Base-by-base conservation (phyloP, 2,113 vertebrate species). In the Xiphophorus maculatus region DNA sequence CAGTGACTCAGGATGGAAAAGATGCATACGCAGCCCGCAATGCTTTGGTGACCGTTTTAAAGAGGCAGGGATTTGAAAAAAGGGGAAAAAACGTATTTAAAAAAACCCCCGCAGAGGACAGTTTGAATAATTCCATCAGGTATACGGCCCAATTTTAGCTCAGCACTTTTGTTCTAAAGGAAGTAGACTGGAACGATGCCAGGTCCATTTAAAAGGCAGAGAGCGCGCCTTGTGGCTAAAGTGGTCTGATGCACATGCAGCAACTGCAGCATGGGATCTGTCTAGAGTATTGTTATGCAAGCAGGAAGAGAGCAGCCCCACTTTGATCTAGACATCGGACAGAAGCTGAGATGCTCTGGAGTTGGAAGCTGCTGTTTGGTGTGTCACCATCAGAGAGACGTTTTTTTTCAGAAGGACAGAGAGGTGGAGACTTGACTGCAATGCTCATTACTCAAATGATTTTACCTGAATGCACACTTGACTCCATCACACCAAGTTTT, bases 191-290 rank as follows among this genome's bases (percentile, higher is more conserved):
- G 90, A 91, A 48, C 4, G 0, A 48, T 8, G 87, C 91, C 93
- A 91, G 71, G 79, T 91, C 91, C 92, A 92, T 93, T 93, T 93
- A 80, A 66, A 82, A 90, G 77, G 73, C 27, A 74, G 80, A 77
- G 71, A 66, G 77, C 70, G 77, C 6, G 51, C 35, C 62, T 75
- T 74, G 64, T 40, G 58, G 81, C 80, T 77, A 83, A 58, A 89
- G 89, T 88, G 83, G 87, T 88, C 80, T 77, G 68, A 88, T 87
- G 73, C 82, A 85, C 82, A 82, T 77, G 87, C 87, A 89, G 67
- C 74, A 80, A 80, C 89, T 86, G 84, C 81, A 73, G 76, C 86
- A 80, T 73, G 61, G 76, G 76, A 74, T 80, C 75, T 80, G 84
- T 84, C 75, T 76, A 19, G 87, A 81, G 84, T 77, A 83, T 88